Percentiles rank a stretch among this genome's conserved stretches.
Evolutionary conservation across 2,113 vertebrate species (phyloP).

Genomic region (Macaca mulatta): DNA sequence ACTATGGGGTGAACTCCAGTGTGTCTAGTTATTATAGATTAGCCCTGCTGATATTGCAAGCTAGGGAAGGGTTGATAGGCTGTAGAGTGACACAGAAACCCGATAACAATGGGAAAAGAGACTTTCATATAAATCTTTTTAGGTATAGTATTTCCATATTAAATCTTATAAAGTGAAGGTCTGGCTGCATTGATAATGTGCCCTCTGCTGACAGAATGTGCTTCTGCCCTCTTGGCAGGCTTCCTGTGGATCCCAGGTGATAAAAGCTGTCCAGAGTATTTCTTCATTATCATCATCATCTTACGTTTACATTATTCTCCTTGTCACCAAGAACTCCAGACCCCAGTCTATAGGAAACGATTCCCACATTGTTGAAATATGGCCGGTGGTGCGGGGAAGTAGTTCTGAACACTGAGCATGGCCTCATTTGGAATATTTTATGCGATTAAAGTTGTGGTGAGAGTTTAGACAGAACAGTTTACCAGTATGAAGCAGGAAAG

Average conservation of each 20-base stretch:
- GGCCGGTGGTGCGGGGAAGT: not conserved
- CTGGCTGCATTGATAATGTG: constrained; percentile 15
- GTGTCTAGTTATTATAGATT: constrained; percentile 66
- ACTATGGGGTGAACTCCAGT: constrained; percentile 54
- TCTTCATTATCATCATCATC: constrained; percentile 25
- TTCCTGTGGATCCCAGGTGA: not conserved
- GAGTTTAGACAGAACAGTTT: not conserved
- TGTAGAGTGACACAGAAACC: constrained; percentile 64
- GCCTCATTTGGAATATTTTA: not conserved
- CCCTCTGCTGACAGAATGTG: not conserved
- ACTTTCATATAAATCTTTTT: constrained; percentile 59
- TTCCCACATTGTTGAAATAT: not conserved
- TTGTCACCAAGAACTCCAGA: not conserved
- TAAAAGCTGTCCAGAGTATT: not conserved
- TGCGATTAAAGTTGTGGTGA: not conserved
- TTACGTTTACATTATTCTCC: not conserved
- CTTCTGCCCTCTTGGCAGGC: constrained; percentile 3
- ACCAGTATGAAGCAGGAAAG: not conserved
- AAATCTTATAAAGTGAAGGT: not conserved
- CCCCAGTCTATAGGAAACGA: not conserved
- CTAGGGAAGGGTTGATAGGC: constrained; percentile 54
- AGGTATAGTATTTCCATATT: constrained; percentile 70
- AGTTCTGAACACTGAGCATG: fast-evolving
- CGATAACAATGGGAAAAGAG: constrained; percentile 55
- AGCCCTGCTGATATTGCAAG: constrained; percentile 51